A percentile compares a stretch with the other conserved stretches of the same genome.
These are phyloP conservation scores for Globodera rostochiensis DNA, from an alignment of 1,140 invertebrate genomes.

Conservation along the genomic window DNA sequence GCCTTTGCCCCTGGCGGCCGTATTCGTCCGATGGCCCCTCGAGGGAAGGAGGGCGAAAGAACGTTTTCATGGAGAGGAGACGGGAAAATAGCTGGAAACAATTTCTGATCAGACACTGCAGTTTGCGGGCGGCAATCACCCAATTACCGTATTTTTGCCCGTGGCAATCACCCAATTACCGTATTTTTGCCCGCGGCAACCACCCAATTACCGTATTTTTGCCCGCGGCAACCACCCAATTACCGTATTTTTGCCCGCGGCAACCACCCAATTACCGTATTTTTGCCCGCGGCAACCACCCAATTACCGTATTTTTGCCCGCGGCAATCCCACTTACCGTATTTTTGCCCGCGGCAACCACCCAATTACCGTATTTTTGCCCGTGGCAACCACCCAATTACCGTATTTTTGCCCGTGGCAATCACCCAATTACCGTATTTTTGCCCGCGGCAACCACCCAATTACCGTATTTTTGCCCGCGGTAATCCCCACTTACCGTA, in stretches of 20 bases:
- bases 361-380: too few species aligned
- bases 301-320: fast-evolving
- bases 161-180: too few species aligned
- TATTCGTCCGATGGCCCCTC: neutral
- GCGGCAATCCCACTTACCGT: too few species aligned
- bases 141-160: too few species aligned
- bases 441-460: neutral
- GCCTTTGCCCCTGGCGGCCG: neutral
- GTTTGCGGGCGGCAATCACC: neutral
- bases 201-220: too few species aligned
- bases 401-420: too few species aligned
- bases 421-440: too few species aligned
- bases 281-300: conserved; percentile 25
- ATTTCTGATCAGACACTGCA: neutral
- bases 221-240: neutral
- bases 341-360: too few species aligned
- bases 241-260: conserved; percentile 53
- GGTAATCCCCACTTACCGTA: conserved; percentile 33
- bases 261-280: conserved; percentile 23
- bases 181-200: too few species aligned
- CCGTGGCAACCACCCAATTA: too few species aligned
- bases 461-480: too few species aligned
- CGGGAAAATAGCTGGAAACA: conserved; percentile 1
- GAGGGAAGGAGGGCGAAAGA: neutral
- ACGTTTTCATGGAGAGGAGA: neutral